These are phyloP conservation scores for Tetheella fluctuosa DNA, from an alignment of 2,888 invertebrate genomes.

Conservation along the genomic window DNA sequence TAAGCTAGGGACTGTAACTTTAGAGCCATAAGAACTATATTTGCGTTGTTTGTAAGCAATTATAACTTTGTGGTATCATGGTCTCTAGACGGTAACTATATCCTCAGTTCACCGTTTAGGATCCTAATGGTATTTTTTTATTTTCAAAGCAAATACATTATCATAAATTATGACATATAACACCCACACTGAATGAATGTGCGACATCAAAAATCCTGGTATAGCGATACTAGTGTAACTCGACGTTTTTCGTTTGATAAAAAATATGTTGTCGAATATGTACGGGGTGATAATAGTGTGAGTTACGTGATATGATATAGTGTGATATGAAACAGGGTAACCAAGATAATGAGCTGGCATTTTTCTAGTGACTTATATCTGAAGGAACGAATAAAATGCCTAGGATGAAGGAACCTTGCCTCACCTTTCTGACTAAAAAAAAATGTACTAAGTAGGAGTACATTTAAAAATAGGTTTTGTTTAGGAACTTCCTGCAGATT, in stretches of 20 bases:
- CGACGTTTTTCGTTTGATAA: background rate
- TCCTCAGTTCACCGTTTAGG: conserved; percentile 76
- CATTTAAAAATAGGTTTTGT: too few relatives aligned
- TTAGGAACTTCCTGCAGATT: too few relatives aligned
- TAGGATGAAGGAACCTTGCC: too few relatives aligned
- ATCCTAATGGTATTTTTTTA: conserved; percentile 72
- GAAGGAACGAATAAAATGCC: too few relatives aligned
- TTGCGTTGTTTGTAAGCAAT: conserved; percentile 12
- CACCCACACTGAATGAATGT: conserved; percentile 56
- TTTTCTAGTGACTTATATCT: too few relatives aligned
- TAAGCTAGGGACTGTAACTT: conserved; percentile 11
- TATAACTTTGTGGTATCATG: conserved; percentile 19
- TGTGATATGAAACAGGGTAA: too few relatives aligned
- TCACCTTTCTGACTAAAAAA: too few relatives aligned
- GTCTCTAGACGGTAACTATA: conserved; percentile 58
- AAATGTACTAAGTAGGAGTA: too few relatives aligned
- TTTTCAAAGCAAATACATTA: conserved; percentile 56
- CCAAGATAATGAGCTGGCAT: too few relatives aligned
- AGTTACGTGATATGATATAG: too few relatives aligned
- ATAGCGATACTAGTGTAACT: conserved; percentile 12
- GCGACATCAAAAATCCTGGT: conserved; percentile 31
- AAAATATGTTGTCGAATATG: too few relatives aligned
- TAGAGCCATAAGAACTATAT: background rate
- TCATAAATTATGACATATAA: conserved; percentile 77
- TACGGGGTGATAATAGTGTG: too few relatives aligned